phyloP scores from a whole-genome alignment of 2,797 vertebrate species.

The Pachyuromys duprasi region DNA sequence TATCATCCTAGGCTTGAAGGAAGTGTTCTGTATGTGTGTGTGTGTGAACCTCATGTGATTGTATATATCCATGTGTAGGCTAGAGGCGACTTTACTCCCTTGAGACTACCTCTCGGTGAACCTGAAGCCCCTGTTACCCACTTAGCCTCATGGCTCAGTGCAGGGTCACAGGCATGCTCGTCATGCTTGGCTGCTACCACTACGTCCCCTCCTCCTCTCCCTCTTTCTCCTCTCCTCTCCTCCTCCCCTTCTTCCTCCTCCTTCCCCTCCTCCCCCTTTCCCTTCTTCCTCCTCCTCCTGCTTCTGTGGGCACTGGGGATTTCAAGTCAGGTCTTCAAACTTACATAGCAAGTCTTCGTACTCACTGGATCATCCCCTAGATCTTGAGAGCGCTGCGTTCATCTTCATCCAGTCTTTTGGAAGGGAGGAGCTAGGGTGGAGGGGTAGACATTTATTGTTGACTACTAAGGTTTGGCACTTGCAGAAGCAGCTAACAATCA shows the following conservation, averaged over 20 bases:
- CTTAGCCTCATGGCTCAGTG: not conserved
- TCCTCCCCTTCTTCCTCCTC: no score
- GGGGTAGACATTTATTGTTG: not conserved
- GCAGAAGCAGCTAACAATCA: not conserved
- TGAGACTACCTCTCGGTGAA: not conserved
- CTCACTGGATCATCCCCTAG: not conserved
- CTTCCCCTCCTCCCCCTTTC: fast-evolving
- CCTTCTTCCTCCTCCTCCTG: not conserved
- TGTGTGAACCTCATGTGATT: not conserved
- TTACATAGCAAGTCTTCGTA: not conserved
- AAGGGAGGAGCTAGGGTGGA: not conserved
- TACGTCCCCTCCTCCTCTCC: no score
- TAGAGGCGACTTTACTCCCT: not conserved
- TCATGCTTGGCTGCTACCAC: not conserved
- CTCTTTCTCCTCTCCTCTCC: not conserved
- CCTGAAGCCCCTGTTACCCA: not conserved
- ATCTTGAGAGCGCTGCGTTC: not conserved
- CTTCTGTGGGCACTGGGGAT: not conserved
- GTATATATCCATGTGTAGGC: not conserved
- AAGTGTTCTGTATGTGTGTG: not conserved
- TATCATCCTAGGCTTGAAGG: slow-evolving; percentile 11
- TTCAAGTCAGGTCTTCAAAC: not conserved
- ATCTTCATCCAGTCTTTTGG: not conserved
- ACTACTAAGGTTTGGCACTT: not conserved
- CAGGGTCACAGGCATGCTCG: not conserved